These are phyloP conservation scores for Rhinogobius similis DNA, from an alignment of 2,113 vertebrate species.

Conservation along the genomic window DNA sequence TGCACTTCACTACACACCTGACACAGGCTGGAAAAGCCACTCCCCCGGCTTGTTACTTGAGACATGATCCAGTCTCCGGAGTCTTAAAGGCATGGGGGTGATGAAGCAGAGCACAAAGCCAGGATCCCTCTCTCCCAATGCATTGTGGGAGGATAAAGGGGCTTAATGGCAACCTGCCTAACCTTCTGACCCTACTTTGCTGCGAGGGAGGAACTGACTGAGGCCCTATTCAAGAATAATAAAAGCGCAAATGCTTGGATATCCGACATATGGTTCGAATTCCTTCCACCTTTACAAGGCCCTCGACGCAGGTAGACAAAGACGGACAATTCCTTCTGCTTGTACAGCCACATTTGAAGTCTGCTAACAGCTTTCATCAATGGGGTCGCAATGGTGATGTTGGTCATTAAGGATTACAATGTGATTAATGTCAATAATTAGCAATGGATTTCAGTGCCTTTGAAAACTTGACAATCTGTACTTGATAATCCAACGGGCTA, in stretches of 20 bases:
- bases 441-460: not conserved
- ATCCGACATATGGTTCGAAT: slow-evolving; percentile 69
- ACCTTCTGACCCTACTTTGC: slow-evolving; percentile 71
- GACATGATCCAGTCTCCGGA: slow-evolving; percentile 60
- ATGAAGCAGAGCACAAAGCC: slow-evolving; percentile 71
- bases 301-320: slow-evolving; percentile 42
- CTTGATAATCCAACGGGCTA: slow-evolving; percentile 7
- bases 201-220: slow-evolving; percentile 59
- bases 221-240: slow-evolving; percentile 65
- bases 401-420: not conserved
- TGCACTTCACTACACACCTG: slow-evolving; percentile 28
- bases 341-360: slow-evolving; percentile 5
- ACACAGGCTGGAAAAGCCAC: slow-evolving; percentile 43
- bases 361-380: not conserved
- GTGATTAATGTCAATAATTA: not conserved
- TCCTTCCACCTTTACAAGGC: slow-evolving; percentile 59
- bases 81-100: slow-evolving; percentile 63
- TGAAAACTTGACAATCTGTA: not conserved
- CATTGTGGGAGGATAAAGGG: slow-evolving; percentile 53
- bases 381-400: not conserved
- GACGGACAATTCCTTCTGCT: slow-evolving; percentile 28
- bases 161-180: slow-evolving; percentile 70
- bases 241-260: slow-evolving; percentile 67
- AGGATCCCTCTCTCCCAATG: slow-evolving; percentile 42
- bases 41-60: slow-evolving; percentile 61